Base-by-base conservation (phyloP, 2,113 vertebrate species). In the Amphiprion percula region DNA sequence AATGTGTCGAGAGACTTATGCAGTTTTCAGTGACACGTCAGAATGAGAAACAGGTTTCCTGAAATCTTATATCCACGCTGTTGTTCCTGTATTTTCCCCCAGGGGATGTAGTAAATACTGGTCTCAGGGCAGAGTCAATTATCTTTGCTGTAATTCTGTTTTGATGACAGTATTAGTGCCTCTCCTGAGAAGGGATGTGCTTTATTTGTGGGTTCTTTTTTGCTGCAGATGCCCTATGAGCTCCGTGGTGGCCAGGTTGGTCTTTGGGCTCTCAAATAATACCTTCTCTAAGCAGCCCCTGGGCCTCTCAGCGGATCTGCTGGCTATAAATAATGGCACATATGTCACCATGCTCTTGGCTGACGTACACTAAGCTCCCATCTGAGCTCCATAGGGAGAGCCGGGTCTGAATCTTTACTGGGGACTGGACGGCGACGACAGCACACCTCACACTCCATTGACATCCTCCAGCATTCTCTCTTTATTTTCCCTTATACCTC, bases 311-410 rank as follows among this genome's bases (percentile, higher is more conserved):
- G 77, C 68, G 78, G 85, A 89, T 91, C 79, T 89, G 65, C 76
- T 74, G 83, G 86, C 90, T 92, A 93, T 93, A 94, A 92, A 91
- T 91, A 92, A 88, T 81, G 76, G 30, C 81, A 88, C 87, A 89
- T 88, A 90, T 92, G 90, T 90, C 86, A 69, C 65, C 52, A n/a
- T 78, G 78, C 76, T 86, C 65, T 72, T 46, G 72, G 68, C 87
- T 87, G 78, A 90, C 81, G 66, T 68, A 47, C 83, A 49, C 71
- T 89, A 91, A 89, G 78, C 77, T 65, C 46, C 54, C 56, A 68
- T 63, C 72, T 87, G 83, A 87, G 85, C 82, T 81, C 63, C 66
- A 64, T 10, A 55, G 68, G 70, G 64, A 44, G 41, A 11, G 39
- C 39, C 10, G 39, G 39, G 39, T 41, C 39, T 41, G 10, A 41